These are phyloP conservation scores for Lophura nycthemera DNA, from an alignment of 2,113 vertebrate species.

Conservation along the genomic window DNA sequence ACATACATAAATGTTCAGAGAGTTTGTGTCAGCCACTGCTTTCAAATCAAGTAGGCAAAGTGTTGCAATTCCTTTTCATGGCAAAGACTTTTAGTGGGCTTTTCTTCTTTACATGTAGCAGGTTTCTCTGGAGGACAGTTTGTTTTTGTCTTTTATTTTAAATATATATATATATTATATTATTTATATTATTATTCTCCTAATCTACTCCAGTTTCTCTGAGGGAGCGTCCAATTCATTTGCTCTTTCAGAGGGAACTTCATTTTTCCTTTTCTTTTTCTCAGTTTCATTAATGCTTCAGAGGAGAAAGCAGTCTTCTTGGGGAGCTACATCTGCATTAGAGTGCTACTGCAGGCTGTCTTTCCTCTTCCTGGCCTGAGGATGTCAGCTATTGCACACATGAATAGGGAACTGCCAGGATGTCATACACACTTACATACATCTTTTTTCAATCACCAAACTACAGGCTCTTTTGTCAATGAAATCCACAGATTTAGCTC, in stretches of 20 bases:
- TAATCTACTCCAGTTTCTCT: not conserved
- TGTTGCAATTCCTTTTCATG: not conserved
- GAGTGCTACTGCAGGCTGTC: not conserved
- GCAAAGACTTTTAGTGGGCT: not conserved
- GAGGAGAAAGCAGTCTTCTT: not conserved
- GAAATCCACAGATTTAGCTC: not conserved
- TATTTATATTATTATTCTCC: not conserved
- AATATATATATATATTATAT: not conserved
- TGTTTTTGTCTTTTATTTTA: not conserved
- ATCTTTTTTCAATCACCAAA: not conserved
- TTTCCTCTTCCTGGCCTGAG: not conserved
- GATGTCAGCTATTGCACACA: not conserved
- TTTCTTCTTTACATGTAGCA: not conserved
- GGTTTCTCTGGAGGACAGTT: not conserved
- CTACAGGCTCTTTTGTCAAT: not conserved
- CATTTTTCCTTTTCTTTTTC: not conserved
- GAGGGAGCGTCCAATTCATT: not conserved
- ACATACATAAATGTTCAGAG: not conserved
- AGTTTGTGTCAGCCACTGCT: not conserved
- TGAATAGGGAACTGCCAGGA: rapidly evolving
- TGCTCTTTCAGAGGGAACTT: not conserved
- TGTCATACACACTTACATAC: not conserved
- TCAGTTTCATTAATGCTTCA: not conserved
- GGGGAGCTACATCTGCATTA: not conserved
- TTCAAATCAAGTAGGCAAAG: not conserved